phyloP scores from a whole-genome alignment of 2,797 vertebrate species.

The Zenarchopterus dispar region DNA sequence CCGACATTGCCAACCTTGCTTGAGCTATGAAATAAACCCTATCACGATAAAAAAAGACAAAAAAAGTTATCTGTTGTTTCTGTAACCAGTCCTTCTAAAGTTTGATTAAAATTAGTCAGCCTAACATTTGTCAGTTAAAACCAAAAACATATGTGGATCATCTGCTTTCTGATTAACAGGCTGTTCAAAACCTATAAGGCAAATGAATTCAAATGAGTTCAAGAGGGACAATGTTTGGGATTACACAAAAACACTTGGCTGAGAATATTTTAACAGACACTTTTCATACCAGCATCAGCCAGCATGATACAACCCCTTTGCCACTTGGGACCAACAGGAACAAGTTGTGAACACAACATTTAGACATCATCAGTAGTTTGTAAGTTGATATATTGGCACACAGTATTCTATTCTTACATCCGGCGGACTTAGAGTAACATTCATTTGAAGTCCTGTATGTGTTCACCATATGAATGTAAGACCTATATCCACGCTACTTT shows the following conservation, averaged over 20 bases:
- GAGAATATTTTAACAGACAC: too few species aligned
- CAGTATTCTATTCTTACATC: conserved; percentile 3
- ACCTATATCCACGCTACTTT: neutral
- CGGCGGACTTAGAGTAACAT: neutral
- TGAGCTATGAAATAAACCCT: conserved; percentile 22
- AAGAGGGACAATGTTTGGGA: too few species aligned
- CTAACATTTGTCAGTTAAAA: too few species aligned
- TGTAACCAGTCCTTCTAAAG: conserved; percentile 20
- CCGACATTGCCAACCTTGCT: conserved; percentile 8
- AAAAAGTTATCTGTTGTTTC: conserved; percentile 14
- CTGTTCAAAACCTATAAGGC: neutral
- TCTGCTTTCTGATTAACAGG: conserved; percentile 12
- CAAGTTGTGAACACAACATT: conserved; percentile 5
- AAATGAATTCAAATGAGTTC: neutral
- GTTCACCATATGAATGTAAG: conserved; percentile 1
- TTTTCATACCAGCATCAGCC: neutral
- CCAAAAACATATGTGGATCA: neutral
- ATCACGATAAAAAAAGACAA: neutral
- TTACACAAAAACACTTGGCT: too few species aligned
- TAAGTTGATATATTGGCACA: neutral
- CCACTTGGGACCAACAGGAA: conserved; percentile 1
- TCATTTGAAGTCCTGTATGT: conserved; percentile 7
- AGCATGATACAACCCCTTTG: neutral
- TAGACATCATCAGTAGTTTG: conserved; percentile 1
- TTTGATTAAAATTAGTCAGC: too few species aligned